Evolutionary conservation across 2,888 invertebrate genomes (phyloP), one percentile per base, ranked within the genome.

Genomic region (Leucania comma): DNA sequence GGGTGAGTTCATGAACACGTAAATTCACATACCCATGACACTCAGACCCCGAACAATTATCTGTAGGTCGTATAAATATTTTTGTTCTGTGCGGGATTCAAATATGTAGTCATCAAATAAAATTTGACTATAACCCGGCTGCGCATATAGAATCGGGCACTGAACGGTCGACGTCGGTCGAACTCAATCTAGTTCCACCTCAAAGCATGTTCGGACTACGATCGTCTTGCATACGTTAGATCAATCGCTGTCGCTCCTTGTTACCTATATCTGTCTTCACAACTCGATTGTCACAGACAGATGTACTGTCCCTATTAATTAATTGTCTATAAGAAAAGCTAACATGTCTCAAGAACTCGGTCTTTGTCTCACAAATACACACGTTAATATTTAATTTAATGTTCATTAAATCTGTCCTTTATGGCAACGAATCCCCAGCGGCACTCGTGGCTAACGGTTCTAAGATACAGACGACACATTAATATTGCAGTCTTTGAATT

Each of bases 401-500:
- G 50, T 48, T 60, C 46, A 69, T 50, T 69, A 50, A 59, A 61
- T 58, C 48, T 62, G n/a, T 32, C 60, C 38, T 72, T 68, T 66
- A 68, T 56, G 38, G 48, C 51, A 51, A 35, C 51, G 10, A 59
- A 57, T 70, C 50, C 63, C 57, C 1, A 66, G 26, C 8, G 65
- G 38, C 66, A 56, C 67, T 64, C 24, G 38, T 57, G 56, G 68
- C 67, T 48, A 59, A 42, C 59, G 20, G 48, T 60, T 77, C 68
- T 67, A 63, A 74, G 69, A 60, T 62, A 58, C 38, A 62, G 62
- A 48, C 20, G 29, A 54, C 58, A 63, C 26, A 71, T 82, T 65
- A 68, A 64, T 58, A 70, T 68, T 72, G 35, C 66, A 82, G 61
- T 74, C 57, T 74, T 69, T 77, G 54, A 70, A 56, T 57, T 51